These are phyloP conservation scores for Tapirus indicus DNA, from an alignment of 2,797 vertebrate genomes.

Conservation along the genomic window DNA sequence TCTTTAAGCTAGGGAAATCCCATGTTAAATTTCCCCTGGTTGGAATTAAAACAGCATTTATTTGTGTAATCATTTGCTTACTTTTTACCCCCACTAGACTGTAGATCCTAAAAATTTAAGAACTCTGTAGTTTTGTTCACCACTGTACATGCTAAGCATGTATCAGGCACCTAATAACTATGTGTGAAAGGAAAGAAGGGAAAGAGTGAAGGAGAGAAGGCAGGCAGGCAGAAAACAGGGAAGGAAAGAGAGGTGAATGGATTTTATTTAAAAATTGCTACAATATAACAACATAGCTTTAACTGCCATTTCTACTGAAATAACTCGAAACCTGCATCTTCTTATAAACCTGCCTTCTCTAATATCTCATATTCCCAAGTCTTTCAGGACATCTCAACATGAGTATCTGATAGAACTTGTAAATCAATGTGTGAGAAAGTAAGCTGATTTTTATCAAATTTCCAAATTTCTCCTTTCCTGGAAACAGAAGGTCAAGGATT, in stretches of 20 bases:
- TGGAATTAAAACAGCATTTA: slow-evolving; percentile 38
- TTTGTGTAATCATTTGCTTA: not conserved
- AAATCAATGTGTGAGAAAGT: not conserved
- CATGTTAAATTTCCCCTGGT: not conserved
- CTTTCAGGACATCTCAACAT: not conserved
- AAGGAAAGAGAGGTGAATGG: not conserved
- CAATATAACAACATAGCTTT: not conserved
- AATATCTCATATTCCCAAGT: not conserved
- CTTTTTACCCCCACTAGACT: not conserved
- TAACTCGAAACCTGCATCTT: not conserved
- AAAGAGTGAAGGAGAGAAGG: not conserved
- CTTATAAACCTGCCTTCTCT: not conserved
- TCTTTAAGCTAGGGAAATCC: not conserved
- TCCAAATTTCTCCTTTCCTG: not conserved
- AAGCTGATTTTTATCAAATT: not conserved
- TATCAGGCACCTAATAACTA: not conserved
- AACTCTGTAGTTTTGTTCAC: not conserved
- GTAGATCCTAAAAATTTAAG: not conserved
- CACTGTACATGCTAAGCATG: not conserved
- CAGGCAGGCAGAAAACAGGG: not conserved
- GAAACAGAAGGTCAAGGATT: not conserved
- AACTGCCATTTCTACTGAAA: not conserved
- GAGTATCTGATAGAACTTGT: not conserved
- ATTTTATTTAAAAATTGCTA: not conserved
- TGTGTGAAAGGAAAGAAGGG: not conserved